Evolutionary conservation across 2,113 vertebrate genomes (phyloP).

Genomic region (Pedetes capensis): DNA sequence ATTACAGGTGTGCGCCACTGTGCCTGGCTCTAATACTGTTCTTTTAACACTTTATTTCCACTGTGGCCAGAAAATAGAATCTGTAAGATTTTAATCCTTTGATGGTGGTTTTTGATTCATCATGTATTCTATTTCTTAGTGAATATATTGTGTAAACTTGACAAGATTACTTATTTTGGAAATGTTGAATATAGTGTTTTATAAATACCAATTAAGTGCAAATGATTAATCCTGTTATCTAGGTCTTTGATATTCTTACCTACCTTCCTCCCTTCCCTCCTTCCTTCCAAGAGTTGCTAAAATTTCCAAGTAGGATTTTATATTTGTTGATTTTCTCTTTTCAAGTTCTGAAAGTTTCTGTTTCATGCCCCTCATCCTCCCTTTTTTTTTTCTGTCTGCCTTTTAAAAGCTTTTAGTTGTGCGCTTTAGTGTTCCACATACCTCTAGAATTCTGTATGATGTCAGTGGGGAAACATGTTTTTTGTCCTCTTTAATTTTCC

Average conservation of each 20-base stretch:
- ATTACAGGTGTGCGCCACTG: no score
- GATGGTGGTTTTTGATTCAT: not conserved
- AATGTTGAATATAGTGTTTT: no score
- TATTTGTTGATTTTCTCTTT: not conserved
- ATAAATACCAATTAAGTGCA: not conserved
- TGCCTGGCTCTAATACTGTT: no score
- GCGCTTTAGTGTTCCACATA: not conserved
- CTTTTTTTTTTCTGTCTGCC: not conserved
- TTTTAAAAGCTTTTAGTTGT: not conserved
- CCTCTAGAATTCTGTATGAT: not conserved
- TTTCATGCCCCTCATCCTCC: accelerated
- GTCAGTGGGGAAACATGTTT: not conserved
- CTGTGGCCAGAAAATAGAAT: not conserved
- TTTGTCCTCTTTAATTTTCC: not conserved
- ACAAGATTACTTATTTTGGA: not conserved
- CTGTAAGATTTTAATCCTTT: not conserved
- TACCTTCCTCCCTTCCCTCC: not conserved
- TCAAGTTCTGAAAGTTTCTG: not conserved
- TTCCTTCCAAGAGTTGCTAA: not conserved
- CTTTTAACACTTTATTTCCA: no score
- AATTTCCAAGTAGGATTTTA: not conserved
- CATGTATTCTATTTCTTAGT: not conserved
- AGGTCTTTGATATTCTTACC: not conserved
- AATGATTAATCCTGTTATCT: not conserved
- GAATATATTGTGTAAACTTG: not conserved